A percentile compares a stretch with the other conserved stretches of the same genome.
These are phyloP conservation scores for Silurus asotus DNA, from an alignment of 2,113 vertebrate genomes.

Conservation along the genomic window DNA sequence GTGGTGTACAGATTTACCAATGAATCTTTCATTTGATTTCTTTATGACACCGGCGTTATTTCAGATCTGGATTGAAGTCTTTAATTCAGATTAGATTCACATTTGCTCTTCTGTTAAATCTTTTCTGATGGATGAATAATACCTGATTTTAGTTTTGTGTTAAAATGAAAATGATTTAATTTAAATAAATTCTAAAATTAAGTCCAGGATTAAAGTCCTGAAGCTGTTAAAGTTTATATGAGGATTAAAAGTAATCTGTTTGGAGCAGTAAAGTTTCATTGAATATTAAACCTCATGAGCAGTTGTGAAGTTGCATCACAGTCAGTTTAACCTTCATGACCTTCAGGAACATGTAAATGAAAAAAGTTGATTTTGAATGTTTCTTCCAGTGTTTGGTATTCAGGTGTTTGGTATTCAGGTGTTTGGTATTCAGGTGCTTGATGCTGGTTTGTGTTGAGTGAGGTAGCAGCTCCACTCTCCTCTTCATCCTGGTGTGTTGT, in stretches of 20 bases:
- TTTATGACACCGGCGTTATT: neutral
- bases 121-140: neutral
- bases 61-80: neutral
- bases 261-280: too few species aligned
- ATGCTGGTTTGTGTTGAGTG: neutral
- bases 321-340: too few species aligned
- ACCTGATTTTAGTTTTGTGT: neutral
- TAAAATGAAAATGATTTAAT: neutral
- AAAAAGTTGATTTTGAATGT: too few species aligned
- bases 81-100: neutral
- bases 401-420: too few species aligned
- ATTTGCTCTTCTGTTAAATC: too few species aligned
- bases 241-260: neutral
- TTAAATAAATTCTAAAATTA: neutral
- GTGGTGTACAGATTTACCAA: neutral
- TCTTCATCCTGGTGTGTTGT: slow-evolving; percentile 29
- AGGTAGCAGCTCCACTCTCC: neutral
- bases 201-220: neutral
- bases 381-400: too few species aligned
- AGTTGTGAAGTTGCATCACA: too few species aligned
- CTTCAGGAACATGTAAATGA: too few species aligned
- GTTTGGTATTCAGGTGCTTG: too few species aligned
- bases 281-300: too few species aligned
- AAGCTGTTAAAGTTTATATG: neutral
- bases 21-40: neutral